Evolutionary conservation across 2,113 vertebrate species (phyloP).

Genomic region (Promerops cafer): DNA sequence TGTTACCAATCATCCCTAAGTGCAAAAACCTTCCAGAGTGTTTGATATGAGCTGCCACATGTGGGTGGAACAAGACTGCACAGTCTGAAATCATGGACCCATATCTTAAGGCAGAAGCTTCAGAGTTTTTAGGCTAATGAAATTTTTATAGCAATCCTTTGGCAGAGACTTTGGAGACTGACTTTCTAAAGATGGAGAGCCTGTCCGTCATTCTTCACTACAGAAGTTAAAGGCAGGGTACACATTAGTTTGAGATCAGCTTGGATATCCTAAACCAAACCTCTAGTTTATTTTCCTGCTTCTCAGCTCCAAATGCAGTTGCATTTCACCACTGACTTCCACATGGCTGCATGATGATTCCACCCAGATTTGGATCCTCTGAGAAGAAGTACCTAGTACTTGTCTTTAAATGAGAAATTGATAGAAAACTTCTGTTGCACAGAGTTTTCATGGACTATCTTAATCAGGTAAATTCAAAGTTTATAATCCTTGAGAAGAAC

Average conservation of each 20-base stretch:
- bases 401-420: neutral
- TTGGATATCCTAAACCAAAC: neutral
- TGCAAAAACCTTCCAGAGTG: neutral
- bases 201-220: neutral
- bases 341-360: neutral
- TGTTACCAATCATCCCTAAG: neutral
- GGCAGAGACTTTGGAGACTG: neutral
- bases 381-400: neutral
- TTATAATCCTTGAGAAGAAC: neutral
- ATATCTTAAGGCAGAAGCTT: neutral
- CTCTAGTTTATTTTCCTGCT: neutral
- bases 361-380: neutral
- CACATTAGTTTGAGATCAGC: neutral
- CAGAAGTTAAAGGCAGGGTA: neutral
- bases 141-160: neutral
- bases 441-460: neutral
- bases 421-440: neutral
- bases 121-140: fast-evolving
- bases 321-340: neutral
- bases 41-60: neutral
- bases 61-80: neutral
- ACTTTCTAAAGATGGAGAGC: neutral
- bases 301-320: neutral
- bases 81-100: neutral
- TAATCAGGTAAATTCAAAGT: neutral